A percentile compares a stretch with the other conserved stretches of the same genome.
phyloP scores from a whole-genome alignment of 2,113 vertebrate species.

The Semicossyphus pulcher region DNA sequence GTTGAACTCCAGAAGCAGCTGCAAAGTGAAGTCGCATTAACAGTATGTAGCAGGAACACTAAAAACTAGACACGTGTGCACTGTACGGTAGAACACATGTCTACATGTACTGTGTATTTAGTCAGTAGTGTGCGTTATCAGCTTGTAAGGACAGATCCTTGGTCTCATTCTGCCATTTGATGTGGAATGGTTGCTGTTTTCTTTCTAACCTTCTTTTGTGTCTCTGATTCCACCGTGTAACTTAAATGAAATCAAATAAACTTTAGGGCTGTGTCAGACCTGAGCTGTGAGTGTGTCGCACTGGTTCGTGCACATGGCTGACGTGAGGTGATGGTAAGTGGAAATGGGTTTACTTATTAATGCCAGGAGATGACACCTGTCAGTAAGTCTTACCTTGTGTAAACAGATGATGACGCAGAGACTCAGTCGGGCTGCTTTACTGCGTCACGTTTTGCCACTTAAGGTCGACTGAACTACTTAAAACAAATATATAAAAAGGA shows the following conservation, averaged over 20 bases:
- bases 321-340: background rate
- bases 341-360: background rate
- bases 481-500: background rate
- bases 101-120: background rate
- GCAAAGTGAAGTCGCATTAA: background rate
- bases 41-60: slow-evolving; percentile 22
- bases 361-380: background rate
- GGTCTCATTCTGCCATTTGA: slow-evolving; percentile 58
- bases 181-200: slow-evolving; percentile 61
- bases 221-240: slow-evolving; percentile 70
- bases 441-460: background rate
- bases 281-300: slow-evolving; percentile 43
- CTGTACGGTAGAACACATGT: background rate
- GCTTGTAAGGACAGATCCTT: background rate
- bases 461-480: background rate
- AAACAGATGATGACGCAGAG: background rate
- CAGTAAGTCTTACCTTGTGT: background rate
- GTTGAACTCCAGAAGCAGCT: background rate
- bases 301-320: background rate
- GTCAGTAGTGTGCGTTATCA: slow-evolving; percentile 22
- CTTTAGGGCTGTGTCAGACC: slow-evolving; percentile 70
- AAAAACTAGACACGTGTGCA: background rate
- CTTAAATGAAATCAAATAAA: slow-evolving; percentile 75
- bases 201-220: slow-evolving; percentile 60
- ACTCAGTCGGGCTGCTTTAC: background rate